These are phyloP conservation scores for Drosophila kepulauana DNA, from an alignment of 1,140 invertebrate species.

Conservation along the genomic window DNA sequence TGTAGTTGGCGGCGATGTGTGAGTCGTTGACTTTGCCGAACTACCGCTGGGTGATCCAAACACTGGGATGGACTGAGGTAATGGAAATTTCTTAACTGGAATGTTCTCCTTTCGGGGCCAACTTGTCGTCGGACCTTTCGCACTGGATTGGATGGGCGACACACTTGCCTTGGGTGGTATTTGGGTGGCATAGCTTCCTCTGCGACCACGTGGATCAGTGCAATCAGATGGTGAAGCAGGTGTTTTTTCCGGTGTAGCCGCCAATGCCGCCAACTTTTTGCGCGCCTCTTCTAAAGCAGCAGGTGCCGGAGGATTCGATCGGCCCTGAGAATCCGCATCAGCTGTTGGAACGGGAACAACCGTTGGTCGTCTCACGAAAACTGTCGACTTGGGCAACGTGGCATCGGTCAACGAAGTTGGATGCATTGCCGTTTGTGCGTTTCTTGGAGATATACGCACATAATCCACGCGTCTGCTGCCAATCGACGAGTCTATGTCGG, in stretches of 20 bases:
- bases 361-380: background rate
- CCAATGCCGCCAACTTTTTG: slow-evolving; percentile 63
- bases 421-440: background rate
- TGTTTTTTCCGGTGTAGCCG: background rate
- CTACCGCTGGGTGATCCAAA: background rate
- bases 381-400: background rate
- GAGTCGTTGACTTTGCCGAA: background rate
- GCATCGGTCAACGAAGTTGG: background rate
- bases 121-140: background rate
- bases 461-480: slow-evolving; percentile 1
- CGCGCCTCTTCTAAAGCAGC: slow-evolving; percentile 54
- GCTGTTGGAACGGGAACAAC: background rate
- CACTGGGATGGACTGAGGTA: background rate
- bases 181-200: background rate
- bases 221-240: background rate
- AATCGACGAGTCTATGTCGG: background rate
- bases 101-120: background rate
- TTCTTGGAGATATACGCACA: background rate
- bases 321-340: background rate
- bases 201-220: slow-evolving; percentile 58
- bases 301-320: slow-evolving; percentile 3
- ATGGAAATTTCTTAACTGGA: background rate
- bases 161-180: background rate
- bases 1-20: no score
- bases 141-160: background rate